These are phyloP conservation scores for Ageneiosus marmoratus DNA, from an alignment of 2,113 vertebrate genomes.

Conservation along the genomic window DNA sequence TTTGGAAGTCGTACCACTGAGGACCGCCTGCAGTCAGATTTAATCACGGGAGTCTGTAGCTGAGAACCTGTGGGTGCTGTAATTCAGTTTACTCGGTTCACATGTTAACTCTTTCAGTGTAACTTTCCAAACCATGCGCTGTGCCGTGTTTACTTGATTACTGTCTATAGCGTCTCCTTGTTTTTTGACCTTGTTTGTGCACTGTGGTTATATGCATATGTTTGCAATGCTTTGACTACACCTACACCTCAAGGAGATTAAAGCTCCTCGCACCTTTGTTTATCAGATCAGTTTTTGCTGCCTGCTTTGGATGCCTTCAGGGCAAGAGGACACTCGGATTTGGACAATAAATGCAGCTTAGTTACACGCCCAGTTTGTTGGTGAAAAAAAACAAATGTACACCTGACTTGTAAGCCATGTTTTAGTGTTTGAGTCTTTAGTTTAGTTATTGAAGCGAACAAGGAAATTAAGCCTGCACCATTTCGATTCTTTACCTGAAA, in stretches of 20 bases:
- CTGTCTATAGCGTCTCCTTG: slow-evolving; percentile 19
- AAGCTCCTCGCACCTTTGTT: slow-evolving; percentile 22
- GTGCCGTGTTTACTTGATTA: not conserved
- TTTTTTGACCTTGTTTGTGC: slow-evolving; percentile 32
- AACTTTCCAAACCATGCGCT: too few species aligned
- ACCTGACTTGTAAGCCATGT: not conserved
- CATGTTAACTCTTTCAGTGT: too few species aligned
- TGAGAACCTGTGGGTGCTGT: slow-evolving; percentile 16
- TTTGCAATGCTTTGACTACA: slow-evolving; percentile 22
- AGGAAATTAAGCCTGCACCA: not conserved
- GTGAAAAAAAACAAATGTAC: not conserved
- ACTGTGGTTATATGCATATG: slow-evolving; percentile 28
- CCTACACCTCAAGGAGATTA: slow-evolving; percentile 15
- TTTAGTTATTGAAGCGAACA: not conserved
- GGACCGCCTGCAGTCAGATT: slow-evolving; percentile 54
- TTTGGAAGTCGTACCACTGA: slow-evolving; percentile 63
- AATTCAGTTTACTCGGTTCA: not conserved
- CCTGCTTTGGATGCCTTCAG: slow-evolving; percentile 23
- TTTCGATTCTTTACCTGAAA: not conserved
- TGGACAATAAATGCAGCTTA: slow-evolving; percentile 11
- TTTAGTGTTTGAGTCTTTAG: not conserved
- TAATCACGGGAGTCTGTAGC: slow-evolving; percentile 65
- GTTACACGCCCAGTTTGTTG: not conserved
- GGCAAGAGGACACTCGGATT: slow-evolving; percentile 9
- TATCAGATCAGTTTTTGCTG: slow-evolving; percentile 8